phyloP scores from a whole-genome alignment of 2,113 vertebrate species.

The Chaenocephalus aceratus region DNA sequence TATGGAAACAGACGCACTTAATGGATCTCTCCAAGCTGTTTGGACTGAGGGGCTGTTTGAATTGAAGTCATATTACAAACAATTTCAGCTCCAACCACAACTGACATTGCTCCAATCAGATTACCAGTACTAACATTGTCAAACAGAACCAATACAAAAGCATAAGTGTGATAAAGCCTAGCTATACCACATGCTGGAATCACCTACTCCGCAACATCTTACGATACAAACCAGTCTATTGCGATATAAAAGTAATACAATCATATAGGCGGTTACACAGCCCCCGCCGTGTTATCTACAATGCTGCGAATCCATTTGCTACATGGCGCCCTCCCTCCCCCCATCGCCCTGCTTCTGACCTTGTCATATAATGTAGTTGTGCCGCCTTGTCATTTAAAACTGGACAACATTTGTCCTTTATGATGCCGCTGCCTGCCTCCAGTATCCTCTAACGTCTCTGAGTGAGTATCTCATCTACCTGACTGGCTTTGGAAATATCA shows the following conservation, averaged over 20 bases:
- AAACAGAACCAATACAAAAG: not conserved
- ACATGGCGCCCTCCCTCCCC: conserved; percentile 7
- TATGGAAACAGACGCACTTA: not conserved
- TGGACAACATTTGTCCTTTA: conserved; percentile 69
- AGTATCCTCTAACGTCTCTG: conserved; percentile 51
- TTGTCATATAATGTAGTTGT: conserved; percentile 71
- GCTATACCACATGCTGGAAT: not conserved
- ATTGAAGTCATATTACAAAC: not conserved
- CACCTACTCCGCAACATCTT: conserved; percentile 30
- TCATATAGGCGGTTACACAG: conserved; percentile 51
- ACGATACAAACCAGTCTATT: conserved; percentile 26
- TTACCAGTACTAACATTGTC: not conserved
- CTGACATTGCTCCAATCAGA: not conserved
- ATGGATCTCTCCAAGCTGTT: not conserved
- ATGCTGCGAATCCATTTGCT: conserved; percentile 63
- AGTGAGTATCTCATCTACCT: conserved; percentile 65
- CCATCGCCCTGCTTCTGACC: conserved; percentile 61
- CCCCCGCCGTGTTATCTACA: conserved; percentile 64
- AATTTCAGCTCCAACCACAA: not conserved
- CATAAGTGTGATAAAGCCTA: not conserved
- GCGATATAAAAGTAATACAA: conserved; percentile 61
- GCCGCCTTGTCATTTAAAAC: conserved; percentile 63
- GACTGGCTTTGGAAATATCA: conserved; percentile 59
- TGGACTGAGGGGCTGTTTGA: not conserved
- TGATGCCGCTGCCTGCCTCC: conserved; percentile 31